Evolutionary conservation across 2,888 invertebrate genomes (phyloP), one percentile per base, ranked within the genome.

Genomic region (Balanococcus diminutus): DNA sequence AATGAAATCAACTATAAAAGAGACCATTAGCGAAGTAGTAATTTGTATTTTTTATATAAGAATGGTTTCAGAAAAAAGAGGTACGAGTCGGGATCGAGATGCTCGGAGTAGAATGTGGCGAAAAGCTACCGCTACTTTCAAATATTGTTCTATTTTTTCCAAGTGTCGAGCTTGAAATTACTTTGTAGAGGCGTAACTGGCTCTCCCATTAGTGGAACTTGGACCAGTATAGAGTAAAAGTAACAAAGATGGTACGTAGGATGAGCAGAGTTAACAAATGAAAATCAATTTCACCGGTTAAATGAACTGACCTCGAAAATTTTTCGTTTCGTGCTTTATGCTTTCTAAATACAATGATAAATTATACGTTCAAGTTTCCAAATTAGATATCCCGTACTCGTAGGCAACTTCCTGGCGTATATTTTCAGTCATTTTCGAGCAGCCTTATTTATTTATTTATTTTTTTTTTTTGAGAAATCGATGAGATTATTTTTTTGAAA

Each of bases 261-360:
- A 79, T 79, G 75, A 8, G 19, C 32, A 36, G 31, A 31, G 75
- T 79, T 79, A 36, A 36, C 75, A 36, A 79, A 36, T 79, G 75
- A 36, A 79, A 79, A 79, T 79, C 75, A 36, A 79, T 79, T 79
- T 79, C 36, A 79, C 75, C 75, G 22, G 36, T 79, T 79, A 79
- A 79, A 36, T 79, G 19, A 79, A 79, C 32, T 79, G 75, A 79
- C 75, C 75, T 79, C 67, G 67, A 28, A 28, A 28, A 67, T 14
- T 67, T 67, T 67, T 67, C 56, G 56, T 56, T 36, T 56, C 56
- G 67, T 6, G 28, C 28, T 67, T 11, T 16, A 16, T 67, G 67
- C 67, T 67, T 67, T 67, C 67, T 67, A 67, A 67, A 28, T n/a
- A n/a, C n/a, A n/a, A n/a, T 67, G 67, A 67, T 16, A 11, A 67